Conservation (phyloP, 2,888 invertebrate species). For the Seira sanloemensis region DNA sequence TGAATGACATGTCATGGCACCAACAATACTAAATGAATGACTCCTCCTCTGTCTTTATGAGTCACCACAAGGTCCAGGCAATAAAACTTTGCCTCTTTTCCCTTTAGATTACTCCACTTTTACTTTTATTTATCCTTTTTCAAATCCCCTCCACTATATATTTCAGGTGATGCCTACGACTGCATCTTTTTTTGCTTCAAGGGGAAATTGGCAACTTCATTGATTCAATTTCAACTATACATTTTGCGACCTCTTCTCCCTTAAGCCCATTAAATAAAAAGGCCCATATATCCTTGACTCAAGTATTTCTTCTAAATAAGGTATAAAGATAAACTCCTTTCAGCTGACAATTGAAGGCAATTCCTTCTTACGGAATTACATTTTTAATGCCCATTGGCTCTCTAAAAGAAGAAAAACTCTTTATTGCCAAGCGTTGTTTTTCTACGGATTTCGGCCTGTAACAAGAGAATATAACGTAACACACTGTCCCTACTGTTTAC, state of each 20-base stretch:
- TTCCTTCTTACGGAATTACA: no score
- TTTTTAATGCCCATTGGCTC: no score
- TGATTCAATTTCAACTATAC: background rate
- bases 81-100: background rate
- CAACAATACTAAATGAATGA: background rate
- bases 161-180: background rate
- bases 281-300: background rate
- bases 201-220: background rate
- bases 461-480: no score
- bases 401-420: no score
- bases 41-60: background rate
- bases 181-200: background rate
- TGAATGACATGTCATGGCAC: no score
- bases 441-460: no score
- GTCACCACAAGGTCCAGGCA: background rate
- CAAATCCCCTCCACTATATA: background rate
- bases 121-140: conserved; percentile 5
- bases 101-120: background rate
- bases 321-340: background rate
- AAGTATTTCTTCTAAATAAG: background rate
- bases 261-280: background rate
- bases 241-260: background rate
- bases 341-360: no score
- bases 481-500: no score
- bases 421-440: no score